A percentile compares a stretch with the other conserved stretches of the same genome.
Evolutionary conservation across 2,797 vertebrate genomes (phyloP).

Genomic region (Okamejei kenojei): DNA sequence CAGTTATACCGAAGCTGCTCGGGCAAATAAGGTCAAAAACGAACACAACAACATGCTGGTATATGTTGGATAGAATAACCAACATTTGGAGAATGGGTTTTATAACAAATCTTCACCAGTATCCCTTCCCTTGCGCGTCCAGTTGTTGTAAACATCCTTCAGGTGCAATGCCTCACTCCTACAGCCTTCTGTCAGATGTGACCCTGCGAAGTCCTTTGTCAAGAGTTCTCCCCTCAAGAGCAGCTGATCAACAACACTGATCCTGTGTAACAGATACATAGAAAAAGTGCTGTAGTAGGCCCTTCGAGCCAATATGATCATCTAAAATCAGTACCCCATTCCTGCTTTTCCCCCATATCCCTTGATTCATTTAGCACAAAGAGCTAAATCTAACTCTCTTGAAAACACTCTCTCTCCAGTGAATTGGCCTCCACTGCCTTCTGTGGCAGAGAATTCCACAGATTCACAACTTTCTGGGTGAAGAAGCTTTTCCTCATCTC

Average conservation of each 20-base stretch:
- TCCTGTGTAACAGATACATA: neutral
- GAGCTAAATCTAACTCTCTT: too few relatives aligned
- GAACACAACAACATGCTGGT: neutral
- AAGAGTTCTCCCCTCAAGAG: neutral
- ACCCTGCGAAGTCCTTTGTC: neutral
- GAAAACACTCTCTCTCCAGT: too few relatives aligned
- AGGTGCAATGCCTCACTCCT: neutral
- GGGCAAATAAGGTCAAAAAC: neutral
- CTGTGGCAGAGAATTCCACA: too few relatives aligned
- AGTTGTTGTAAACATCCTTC: neutral
- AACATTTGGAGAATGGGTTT: neutral
- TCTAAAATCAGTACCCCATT: too few relatives aligned
- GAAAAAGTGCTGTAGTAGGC: too few relatives aligned
- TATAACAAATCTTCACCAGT: neutral
- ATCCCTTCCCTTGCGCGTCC: neutral
- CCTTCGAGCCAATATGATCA: too few relatives aligned
- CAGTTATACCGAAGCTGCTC: neutral
- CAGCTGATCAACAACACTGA: neutral
- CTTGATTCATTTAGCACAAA: too few relatives aligned
- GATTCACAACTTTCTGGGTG: too few relatives aligned
- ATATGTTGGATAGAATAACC: neutral
- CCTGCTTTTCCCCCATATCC: too few relatives aligned
- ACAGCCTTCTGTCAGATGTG: neutral
- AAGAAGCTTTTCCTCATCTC: too few relatives aligned
- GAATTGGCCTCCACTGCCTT: too few relatives aligned